Evolutionary conservation across 1,140 invertebrate species (phyloP), one percentile per base, ranked within the genome.

Genomic region (Philopotamus ludificatus): DNA sequence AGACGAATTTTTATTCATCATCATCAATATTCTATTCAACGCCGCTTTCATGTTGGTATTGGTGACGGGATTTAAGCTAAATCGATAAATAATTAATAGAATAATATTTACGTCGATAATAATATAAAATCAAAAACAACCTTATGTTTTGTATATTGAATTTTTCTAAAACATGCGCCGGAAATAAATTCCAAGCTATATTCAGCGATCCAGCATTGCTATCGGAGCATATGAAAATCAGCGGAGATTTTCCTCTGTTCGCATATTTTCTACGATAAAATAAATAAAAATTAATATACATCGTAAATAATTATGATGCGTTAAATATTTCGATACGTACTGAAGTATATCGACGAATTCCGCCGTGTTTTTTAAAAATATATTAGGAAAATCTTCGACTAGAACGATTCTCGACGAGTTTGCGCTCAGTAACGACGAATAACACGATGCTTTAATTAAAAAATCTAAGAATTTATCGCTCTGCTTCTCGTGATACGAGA

Each of bases 351-450:
- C 74, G 58, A 80, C 73, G 74, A 91, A 89, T 60, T 82, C 79
- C 63, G 81, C 74, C 21, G 83, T 81, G 65, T 86, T 82, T 59
- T 82, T 82, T 0, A 86, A 57, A 71, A 88, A 84, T 10, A 83
- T 76, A 77, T 90, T 89, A n/a, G 89, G 89, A 73, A 90, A 85
- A 74, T 91, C 89, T 76, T 91, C 88, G 2, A 91, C 83, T 0
- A 91, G 73, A 25, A 89, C 75, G 3, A 90, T 65, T 70, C 84
- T 83, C 59, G 79, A 81, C 39, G 78, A 80, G 65, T 81, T 79
- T 28, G 63, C 61, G 22, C 73, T 75, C 26, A 79, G 77, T 22
- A 90, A 71, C 15, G 87, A 88, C 63, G 78, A 82, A 72, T 87
- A 91, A 63, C 89, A 83, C 1, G 88, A 87, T 2, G 85, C 83